Evolutionary conservation across 1,140 invertebrate genomes (phyloP).

Genomic region (Batillaria attramentaria): DNA sequence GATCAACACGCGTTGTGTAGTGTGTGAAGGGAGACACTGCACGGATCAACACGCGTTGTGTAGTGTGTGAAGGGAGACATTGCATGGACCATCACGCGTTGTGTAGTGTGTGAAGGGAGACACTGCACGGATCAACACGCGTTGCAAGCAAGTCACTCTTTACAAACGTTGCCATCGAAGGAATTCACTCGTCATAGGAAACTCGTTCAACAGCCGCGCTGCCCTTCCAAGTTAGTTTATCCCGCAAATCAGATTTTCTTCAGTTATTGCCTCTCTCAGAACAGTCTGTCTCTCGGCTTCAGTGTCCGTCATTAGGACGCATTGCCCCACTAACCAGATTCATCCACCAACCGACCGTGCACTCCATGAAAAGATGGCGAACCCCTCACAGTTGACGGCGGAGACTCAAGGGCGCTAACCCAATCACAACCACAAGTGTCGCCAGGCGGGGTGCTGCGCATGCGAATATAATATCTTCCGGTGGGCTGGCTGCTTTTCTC

Average conservation of each 20-base stretch:
- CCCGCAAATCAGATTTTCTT: neutral
- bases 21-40: no score
- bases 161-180: no score
- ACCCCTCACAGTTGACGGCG: neutral
- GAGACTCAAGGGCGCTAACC: neutral
- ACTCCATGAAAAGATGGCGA: neutral
- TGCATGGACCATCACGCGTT: no score
- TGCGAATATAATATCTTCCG: conserved; percentile 12
- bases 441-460: neutral
- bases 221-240: conserved; percentile 14
- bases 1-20: no score
- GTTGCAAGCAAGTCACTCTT: no score
- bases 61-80: no score
- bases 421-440: neutral
- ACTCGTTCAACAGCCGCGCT: no score
- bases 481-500: neutral
- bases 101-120: no score
- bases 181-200: no score
- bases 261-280: neutral
- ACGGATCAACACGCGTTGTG: no score
- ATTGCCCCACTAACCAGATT: neutral
- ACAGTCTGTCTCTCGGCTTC: neutral
- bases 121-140: no score
- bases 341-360: neutral
- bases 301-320: neutral